Evolutionary conservation across 2,113 vertebrate species (phyloP).

Genomic region (Gasterosteus aculeatus): DNA sequence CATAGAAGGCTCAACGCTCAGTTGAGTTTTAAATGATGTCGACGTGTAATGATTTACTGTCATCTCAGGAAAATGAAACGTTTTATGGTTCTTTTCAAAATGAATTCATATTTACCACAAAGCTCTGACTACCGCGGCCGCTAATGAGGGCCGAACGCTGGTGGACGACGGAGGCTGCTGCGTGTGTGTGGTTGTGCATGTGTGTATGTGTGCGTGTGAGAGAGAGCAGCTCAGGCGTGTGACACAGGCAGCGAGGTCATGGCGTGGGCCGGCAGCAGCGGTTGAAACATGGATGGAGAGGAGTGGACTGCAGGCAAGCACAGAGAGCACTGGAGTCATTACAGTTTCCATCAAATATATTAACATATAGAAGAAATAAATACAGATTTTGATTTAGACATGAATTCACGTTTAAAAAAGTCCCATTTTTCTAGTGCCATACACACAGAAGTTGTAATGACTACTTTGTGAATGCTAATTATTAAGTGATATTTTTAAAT

Average conservation of each 20-base stretch:
- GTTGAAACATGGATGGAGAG: conserved; percentile 89
- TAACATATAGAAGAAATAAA: neutral
- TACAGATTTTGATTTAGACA: neutral
- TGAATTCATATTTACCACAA: conserved; percentile 39
- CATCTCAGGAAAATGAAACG: conserved; percentile 10
- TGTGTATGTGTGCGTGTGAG: conserved; percentile 1
- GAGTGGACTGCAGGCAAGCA: conserved; percentile 88
- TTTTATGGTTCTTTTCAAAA: conserved; percentile 26
- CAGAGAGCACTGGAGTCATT: conserved; percentile 36
- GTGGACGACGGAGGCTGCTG: neutral
- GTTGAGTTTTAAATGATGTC: conserved; percentile 15
- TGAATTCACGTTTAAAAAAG: too few species aligned
- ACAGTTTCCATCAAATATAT: conserved; percentile 3
- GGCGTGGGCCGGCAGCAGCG: conserved; percentile 87
- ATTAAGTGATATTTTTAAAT: neutral
- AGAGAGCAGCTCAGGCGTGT: conserved; percentile 83
- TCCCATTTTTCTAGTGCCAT: neutral
- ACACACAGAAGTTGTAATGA: neutral
- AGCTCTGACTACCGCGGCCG: conserved; percentile 26
- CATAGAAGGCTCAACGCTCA: conserved; percentile 7
- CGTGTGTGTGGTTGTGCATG: conserved; percentile 18
- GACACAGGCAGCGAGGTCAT: conserved; percentile 92
- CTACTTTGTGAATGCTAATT: neutral
- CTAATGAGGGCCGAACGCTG: neutral
- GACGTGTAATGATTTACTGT: conserved; percentile 20